Conservation (phyloP, 1,140 invertebrate genomes). For the Adoxophyes honmai region DNA sequence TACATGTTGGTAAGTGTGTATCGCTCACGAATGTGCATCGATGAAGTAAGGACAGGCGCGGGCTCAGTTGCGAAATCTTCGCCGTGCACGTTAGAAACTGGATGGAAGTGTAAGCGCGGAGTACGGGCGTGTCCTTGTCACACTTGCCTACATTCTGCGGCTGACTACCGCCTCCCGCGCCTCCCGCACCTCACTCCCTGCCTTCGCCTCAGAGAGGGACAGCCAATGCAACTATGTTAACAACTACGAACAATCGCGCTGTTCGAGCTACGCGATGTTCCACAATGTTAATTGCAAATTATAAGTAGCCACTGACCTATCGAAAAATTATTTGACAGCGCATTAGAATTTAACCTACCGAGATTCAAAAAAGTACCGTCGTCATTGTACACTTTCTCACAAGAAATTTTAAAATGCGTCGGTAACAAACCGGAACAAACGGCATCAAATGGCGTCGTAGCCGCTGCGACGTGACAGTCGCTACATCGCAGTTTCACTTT, state of each 20-base stretch:
- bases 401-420: conserved; percentile 3
- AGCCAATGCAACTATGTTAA: conserved; percentile 61
- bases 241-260: conserved; percentile 26
- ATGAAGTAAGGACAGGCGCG: conserved; percentile 49
- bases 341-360: no score
- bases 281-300: no score
- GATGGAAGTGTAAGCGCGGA: conserved; percentile 71
- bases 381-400: conserved; percentile 1
- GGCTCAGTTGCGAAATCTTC: conserved; percentile 65
- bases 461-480: conserved; percentile 55
- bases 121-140: conserved; percentile 76
- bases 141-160: conserved; percentile 73
- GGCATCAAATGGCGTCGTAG: conserved; percentile 41
- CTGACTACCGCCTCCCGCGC: conserved; percentile 44
- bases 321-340: no score
- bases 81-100: conserved; percentile 71
- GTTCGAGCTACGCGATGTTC: not conserved
- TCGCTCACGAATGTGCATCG: conserved; percentile 53
- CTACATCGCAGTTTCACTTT: conserved; percentile 69
- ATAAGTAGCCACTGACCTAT: no score
- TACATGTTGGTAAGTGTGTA: conserved; percentile 50
- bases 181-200: conserved; percentile 33
- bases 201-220: conserved; percentile 45
- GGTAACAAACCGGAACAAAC: conserved; percentile 61
- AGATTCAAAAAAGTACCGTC: conserved; percentile 41